Percentiles rank a stretch among this genome's conserved stretches.
These are phyloP conservation scores for Lutjanus erythropterus DNA, from an alignment of 2,113 vertebrate genomes.

Conservation along the genomic window DNA sequence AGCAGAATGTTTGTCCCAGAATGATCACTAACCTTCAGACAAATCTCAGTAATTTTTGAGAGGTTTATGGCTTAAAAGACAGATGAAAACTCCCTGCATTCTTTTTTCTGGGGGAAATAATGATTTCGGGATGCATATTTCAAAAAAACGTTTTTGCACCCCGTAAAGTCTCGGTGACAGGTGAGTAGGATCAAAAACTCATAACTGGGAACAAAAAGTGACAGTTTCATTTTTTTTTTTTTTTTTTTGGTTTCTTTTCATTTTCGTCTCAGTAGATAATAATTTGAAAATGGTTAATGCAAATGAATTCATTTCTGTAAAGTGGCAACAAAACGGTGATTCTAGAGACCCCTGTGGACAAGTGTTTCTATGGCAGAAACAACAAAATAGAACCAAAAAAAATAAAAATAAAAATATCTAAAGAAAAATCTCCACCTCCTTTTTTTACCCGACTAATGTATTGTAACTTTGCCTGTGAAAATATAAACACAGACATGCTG, in stretches of 20 bases:
- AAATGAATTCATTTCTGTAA: neutral
- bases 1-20: neutral
- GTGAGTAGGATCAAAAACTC: neutral
- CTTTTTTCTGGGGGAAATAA: neutral
- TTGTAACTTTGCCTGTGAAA: too few species aligned
- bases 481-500: too few species aligned
- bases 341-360: too few species aligned
- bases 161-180: neutral
- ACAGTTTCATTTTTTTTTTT: too few species aligned
- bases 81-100: neutral
- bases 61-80: neutral
- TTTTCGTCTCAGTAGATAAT: neutral
- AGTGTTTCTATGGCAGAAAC: too few species aligned
- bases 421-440: too few species aligned
- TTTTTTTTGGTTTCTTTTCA: too few species aligned
- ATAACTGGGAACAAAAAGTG: too few species aligned
- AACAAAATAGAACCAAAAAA: too few species aligned
- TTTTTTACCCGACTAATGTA: too few species aligned
- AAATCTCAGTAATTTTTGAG: neutral
- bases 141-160: neutral
- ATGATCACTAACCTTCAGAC: neutral
- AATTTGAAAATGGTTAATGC: neutral
- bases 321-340: too few species aligned
- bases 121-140: neutral
- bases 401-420: too few species aligned